Percentiles rank a stretch among this genome's conserved stretches.
These are phyloP conservation scores for Pogonus chalceus DNA, from an alignment of 1,140 invertebrate genomes.

Conservation along the genomic window DNA sequence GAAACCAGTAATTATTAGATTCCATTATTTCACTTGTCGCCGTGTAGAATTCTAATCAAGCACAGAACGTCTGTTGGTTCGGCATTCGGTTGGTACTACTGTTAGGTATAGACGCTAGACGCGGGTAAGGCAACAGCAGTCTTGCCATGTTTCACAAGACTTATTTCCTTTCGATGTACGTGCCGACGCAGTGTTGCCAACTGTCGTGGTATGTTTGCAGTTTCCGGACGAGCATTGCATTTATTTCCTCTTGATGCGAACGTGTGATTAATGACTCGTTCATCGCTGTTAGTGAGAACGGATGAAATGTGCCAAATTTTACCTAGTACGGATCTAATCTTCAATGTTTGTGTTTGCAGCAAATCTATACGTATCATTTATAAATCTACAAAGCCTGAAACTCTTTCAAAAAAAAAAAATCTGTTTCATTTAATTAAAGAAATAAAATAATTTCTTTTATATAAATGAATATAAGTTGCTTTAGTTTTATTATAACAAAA, in stretches of 20 bases:
- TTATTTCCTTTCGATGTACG: neutral
- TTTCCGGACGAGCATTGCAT: constrained; percentile 1
- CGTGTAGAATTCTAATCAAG: neutral
- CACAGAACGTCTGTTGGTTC: too few species aligned
- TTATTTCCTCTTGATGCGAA: neutral
- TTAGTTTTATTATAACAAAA: too few species aligned
- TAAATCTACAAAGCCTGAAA: too few species aligned
- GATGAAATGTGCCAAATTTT: neutral
- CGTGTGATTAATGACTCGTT: neutral
- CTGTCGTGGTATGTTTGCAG: constrained; percentile 1
- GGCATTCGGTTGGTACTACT: too few species aligned
- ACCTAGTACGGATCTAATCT: neutral
- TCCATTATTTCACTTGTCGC: neutral
- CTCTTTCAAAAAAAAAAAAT: too few species aligned
- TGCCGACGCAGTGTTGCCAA: neutral
- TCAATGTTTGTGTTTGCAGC: too few species aligned
- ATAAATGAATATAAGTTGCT: too few species aligned
- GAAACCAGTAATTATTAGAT: neutral
- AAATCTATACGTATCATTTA: too few species aligned
- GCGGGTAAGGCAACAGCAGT: neutral
- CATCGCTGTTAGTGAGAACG: neutral
- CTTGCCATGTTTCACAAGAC: neutral
- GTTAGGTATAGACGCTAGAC: too few species aligned
- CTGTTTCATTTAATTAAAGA: too few species aligned
- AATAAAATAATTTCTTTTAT: too few species aligned